Percentiles rank a stretch among this genome's conserved stretches.
Conservation (phyloP, 2,888 invertebrate genomes). For the Agrotis puta region DNA sequence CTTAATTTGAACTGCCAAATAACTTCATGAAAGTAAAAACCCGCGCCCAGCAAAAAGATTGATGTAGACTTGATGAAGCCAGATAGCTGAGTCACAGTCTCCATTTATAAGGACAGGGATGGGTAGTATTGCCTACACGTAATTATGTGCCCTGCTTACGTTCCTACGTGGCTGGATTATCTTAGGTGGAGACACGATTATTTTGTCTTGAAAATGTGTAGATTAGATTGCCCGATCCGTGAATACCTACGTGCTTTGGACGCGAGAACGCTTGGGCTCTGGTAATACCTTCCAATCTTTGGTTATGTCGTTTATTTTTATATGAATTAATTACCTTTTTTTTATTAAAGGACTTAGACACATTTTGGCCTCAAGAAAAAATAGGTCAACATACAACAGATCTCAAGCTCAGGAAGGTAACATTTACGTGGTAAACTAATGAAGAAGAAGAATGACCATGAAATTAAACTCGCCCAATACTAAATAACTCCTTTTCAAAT, state of each 20-base stretch:
- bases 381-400: neutral
- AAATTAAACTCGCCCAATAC: slow-evolving; percentile 15
- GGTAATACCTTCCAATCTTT: slow-evolving; percentile 26
- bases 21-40: slow-evolving; percentile 51
- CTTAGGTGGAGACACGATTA: slow-evolving; percentile 56
- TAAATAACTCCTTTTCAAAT: slow-evolving; percentile 3
- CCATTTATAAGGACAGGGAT: slow-evolving; percentile 66
- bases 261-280: slow-evolving; percentile 1
- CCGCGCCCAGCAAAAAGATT: slow-evolving; percentile 62
- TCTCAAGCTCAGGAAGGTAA: neutral
- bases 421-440: neutral
- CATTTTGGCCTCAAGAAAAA: too few species aligned
- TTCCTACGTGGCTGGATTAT: slow-evolving; percentile 58
- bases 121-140: slow-evolving; percentile 61
- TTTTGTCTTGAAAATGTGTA: slow-evolving; percentile 63
- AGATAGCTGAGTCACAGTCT: slow-evolving; percentile 66
- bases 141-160: slow-evolving; percentile 64
- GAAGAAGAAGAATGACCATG: neutral
- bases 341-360: too few species aligned
- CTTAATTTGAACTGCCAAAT: slow-evolving; percentile 33
- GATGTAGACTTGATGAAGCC: slow-evolving; percentile 67
- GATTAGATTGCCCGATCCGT: slow-evolving; percentile 52
- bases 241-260: slow-evolving; percentile 42
- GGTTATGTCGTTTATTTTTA: slow-evolving; percentile 10
- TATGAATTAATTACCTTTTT: neutral